Evolutionary conservation across 2,797 vertebrate genomes (phyloP).

Genomic region (Delichon dasypus): DNA sequence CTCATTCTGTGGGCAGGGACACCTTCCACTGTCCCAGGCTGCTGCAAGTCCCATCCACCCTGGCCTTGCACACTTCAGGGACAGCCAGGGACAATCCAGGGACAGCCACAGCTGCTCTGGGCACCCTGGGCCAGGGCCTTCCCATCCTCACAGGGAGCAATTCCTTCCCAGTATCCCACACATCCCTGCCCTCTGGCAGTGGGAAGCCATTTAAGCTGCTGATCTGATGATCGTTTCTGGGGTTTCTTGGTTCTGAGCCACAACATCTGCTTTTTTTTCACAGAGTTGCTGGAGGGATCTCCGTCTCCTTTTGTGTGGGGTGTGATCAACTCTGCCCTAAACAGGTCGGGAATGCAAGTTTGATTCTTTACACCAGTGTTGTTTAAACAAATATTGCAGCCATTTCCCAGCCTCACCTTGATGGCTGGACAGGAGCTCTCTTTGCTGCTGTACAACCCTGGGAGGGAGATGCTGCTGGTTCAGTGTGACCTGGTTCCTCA

Average conservation of each 20-base stretch:
- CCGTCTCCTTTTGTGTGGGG: slow-evolving; percentile 34
- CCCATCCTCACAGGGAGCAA: accelerated
- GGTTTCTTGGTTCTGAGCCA: background rate
- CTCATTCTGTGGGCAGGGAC: background rate
- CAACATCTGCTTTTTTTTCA: background rate
- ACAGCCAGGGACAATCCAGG: background rate
- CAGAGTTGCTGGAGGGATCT: background rate
- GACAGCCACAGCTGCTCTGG: background rate
- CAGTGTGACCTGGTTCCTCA: background rate
- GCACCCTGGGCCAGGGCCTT: background rate
- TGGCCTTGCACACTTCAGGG: background rate
- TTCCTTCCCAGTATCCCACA: background rate
- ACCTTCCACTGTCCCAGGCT: accelerated
- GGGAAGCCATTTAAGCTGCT: background rate
- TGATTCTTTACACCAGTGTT: background rate
- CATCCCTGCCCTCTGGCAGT: background rate
- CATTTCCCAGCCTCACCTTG: accelerated
- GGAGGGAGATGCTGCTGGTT: background rate
- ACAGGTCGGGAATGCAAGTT: background rate
- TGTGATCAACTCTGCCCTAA: background rate
- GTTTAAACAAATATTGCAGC: background rate
- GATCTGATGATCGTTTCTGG: background rate
- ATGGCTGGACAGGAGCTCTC: background rate
- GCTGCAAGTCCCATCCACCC: accelerated
- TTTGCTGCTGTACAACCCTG: background rate